Base-by-base conservation (phyloP, 2,888 invertebrate species). In the Ecdyonurus torrentis region DNA sequence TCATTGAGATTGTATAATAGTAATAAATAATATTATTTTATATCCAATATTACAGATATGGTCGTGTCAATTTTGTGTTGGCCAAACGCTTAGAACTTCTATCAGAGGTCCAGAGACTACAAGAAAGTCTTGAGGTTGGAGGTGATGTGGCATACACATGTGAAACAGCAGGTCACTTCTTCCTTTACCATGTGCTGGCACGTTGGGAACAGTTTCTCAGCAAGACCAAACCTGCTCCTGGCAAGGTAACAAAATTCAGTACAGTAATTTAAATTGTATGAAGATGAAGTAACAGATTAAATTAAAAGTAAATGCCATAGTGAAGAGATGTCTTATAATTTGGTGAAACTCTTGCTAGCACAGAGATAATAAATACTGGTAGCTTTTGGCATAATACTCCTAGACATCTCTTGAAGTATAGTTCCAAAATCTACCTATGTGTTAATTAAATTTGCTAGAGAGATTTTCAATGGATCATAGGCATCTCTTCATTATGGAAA, bases 151-250 rank as follows among this genome's bases (percentile, higher is more conserved):
- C 91, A 0, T 97, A 97, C 72, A 97, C 98, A 0, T 99, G 99
- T 74, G 99, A 99, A 77, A 95, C 98, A 0, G 98, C 99, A 1
- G 94, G 95, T 7, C 92, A 99, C 76, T 99, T 99, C 77, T 97
- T 90, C 75, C 83, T 97, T 60, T 96, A 97, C 74, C 95, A 97
- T 76, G 80, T 95, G 61, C 76, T 91, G 65, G 88, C 95, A 0
- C 81, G 94, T 62, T 98, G 97, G 97, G 91, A 95, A 71, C 84
- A 89, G 68, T 99, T 91, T 75, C 78, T 85, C 63, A 76, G 80
- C 65, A 77, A 80, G 68, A 77, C 86, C 1, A 81, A 81, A 66
- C 79, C 81, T 58, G 74, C 77, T 63, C 73, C 70, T 64, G 74
- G 71, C 64, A 74, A 74, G 69, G 75, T 73, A 71, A 64, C 63